These are phyloP conservation scores for Disparrhopalites patrizii DNA, from an alignment of 2,888 invertebrate species.

Conservation along the genomic window DNA sequence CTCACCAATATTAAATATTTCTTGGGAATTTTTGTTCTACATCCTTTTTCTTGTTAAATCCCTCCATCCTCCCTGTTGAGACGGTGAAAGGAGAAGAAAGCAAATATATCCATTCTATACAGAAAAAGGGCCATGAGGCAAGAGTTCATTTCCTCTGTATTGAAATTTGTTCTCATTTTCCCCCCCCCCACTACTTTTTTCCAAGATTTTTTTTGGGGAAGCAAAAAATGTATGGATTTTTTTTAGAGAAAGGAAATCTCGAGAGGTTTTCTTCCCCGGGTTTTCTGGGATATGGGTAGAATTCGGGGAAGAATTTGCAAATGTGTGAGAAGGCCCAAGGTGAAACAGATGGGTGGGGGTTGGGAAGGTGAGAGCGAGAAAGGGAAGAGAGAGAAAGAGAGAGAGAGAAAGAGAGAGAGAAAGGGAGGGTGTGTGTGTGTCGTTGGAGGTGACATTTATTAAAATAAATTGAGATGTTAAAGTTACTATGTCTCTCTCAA, in stretches of 20 bases:
- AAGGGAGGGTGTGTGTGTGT: background rate
- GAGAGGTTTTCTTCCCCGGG: background rate
- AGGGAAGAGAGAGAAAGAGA: background rate
- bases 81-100: too few species aligned
- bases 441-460: constrained; percentile 15
- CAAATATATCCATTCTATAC: too few species aligned
- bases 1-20: too few species aligned
- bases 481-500: background rate
- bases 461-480: constrained; percentile 18
- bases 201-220: background rate
- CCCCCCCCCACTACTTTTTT: background rate
- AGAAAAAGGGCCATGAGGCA: too few species aligned
- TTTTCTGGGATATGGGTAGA: too few species aligned
- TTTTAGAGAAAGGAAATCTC: background rate
- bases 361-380: background rate
- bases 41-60: too few species aligned
- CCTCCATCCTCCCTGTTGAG: too few species aligned
- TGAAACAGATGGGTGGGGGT: background rate
- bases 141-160: too few species aligned
- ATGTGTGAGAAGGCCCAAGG: too few species aligned
- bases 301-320: background rate
- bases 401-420: background rate
- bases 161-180: background rate
- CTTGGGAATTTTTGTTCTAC: too few species aligned
- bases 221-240: background rate